Conservation (phyloP, 2,888 invertebrate species). For the Sthenelais limicola region DNA sequence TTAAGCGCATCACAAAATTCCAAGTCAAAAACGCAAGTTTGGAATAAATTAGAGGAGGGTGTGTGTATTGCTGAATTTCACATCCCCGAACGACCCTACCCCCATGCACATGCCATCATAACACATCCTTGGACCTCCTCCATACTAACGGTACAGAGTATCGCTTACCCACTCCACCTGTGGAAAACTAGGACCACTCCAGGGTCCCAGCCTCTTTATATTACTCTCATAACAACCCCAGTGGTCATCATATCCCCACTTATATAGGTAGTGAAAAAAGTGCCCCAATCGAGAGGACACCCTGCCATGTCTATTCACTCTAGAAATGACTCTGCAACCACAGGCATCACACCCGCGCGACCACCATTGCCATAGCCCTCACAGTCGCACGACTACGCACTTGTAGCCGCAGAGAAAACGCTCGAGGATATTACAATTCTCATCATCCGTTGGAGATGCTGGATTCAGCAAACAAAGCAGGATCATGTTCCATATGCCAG, state of each 20-base stretch:
- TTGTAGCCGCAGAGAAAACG: constrained; percentile 34
- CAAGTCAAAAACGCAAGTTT: too few relatives aligned
- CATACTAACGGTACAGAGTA: constrained; percentile 13
- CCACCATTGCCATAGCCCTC: neutral
- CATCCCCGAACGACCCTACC: neutral
- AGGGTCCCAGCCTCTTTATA: constrained; percentile 27
- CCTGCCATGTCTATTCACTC: too few relatives aligned
- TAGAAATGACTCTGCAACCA: too few relatives aligned
- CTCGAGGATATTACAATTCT: constrained; percentile 40
- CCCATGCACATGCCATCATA: neutral
- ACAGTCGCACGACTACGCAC: constrained; percentile 7
- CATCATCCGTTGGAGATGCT: constrained; percentile 32
- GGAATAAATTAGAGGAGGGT: too few relatives aligned
- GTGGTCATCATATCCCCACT: too few relatives aligned
- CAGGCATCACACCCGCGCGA: neutral
- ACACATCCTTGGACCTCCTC: neutral
- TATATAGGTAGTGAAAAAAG: too few relatives aligned
- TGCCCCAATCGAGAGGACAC: too few relatives aligned
- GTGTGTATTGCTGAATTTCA: too few relatives aligned
- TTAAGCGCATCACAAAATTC: too few relatives aligned
- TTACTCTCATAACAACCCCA: constrained; percentile 32
- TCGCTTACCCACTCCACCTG: constrained; percentile 34
- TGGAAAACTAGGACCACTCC: constrained; percentile 24
- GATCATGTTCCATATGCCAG: constrained; percentile 28
- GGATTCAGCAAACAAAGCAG: constrained; percentile 32